Evolutionary conservation across 2,113 vertebrate genomes (phyloP).

Genomic region (Tupaia tana): DNA sequence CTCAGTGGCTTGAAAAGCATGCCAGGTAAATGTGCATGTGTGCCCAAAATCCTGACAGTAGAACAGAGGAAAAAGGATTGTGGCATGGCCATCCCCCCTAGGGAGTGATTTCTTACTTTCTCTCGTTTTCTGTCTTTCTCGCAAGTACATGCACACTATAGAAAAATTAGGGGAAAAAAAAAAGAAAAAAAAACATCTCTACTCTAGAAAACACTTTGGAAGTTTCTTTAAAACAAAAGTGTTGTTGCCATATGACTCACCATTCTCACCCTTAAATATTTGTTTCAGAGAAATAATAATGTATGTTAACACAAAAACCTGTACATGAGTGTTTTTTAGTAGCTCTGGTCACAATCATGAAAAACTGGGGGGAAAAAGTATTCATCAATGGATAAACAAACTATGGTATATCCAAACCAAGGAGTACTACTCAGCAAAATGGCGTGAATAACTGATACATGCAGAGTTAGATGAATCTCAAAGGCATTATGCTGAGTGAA

Average conservation of each 20-base stretch:
- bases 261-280: not conserved
- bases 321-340: not conserved
- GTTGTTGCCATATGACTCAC: not conserved
- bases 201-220: constrained; percentile 19
- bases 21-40: too few species aligned
- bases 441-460: not conserved
- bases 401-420: not conserved
- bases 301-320: constrained; percentile 1
- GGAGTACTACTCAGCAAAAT: constrained; percentile 11
- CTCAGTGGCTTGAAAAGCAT: too few species aligned
- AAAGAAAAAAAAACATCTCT: too few species aligned
- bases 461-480: not conserved
- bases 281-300: constrained; percentile 39
- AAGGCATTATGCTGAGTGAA: not conserved
- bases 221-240: not conserved
- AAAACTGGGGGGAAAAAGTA: not conserved
- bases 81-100: too few species aligned
- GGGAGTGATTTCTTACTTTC: too few species aligned
- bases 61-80: too few species aligned
- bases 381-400: constrained; percentile 4
- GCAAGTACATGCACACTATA: too few species aligned
- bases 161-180: too few species aligned
- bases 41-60: too few species aligned
- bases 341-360: not conserved
- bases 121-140: too few species aligned